A percentile compares a stretch with the other conserved stretches of the same genome.
These are phyloP conservation scores for Brachystomella parvula DNA, from an alignment of 1,140 invertebrate species.

Conservation along the genomic window DNA sequence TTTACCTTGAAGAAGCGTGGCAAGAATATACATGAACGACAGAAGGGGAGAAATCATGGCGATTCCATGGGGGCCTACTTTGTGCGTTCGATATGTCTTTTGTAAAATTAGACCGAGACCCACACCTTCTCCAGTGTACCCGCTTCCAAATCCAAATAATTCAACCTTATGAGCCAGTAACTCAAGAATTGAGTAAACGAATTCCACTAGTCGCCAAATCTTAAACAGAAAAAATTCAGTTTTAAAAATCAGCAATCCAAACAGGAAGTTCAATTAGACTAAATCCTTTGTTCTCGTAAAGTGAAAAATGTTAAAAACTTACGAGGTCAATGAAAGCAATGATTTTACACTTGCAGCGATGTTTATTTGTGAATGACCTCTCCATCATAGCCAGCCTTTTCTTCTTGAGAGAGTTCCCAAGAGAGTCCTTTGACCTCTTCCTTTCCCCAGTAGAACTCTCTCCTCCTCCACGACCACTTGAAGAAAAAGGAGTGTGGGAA, in stretches of 20 bases:
- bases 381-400: not conserved
- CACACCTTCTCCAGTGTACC: not conserved
- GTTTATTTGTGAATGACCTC: conserved; percentile 10
- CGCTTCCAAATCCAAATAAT: not conserved
- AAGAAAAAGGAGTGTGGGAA: too few species aligned
- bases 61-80: conserved; percentile 1
- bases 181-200: not conserved
- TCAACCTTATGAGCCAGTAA: not conserved
- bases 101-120: not conserved
- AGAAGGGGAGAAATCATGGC: conserved; percentile 3
- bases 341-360: conserved; percentile 2
- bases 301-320: too few species aligned
- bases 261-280: too few species aligned
- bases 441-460: not conserved
- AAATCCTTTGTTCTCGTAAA: too few species aligned
- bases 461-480: too few species aligned
- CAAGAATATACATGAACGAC: not conserved
- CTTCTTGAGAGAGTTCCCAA: not conserved
- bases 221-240: too few species aligned
- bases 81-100: conserved; percentile 7
- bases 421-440: not conserved
- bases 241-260: too few species aligned
- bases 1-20: conserved; percentile 3
- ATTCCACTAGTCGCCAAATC: conserved; percentile 1
- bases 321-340: conserved; percentile 7